phyloP scores from a whole-genome alignment of 2,113 vertebrate genomes.

The Spilogale gracilis region DNA sequence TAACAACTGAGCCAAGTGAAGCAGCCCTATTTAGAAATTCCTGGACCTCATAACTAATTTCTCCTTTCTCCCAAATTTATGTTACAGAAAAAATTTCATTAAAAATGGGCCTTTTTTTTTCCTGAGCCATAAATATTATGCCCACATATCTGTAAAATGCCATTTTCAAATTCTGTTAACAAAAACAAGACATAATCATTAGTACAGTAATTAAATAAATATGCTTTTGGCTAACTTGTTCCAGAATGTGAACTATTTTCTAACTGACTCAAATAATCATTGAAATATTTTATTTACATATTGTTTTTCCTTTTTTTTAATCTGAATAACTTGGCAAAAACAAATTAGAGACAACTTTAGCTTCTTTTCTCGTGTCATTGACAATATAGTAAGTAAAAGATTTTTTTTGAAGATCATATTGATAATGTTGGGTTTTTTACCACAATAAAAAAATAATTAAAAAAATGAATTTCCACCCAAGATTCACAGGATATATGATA shows the following conservation, averaged over 20 bases:
- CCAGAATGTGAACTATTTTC: background rate
- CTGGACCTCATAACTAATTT: background rate
- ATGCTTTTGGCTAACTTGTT: background rate
- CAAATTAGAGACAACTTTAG: background rate
- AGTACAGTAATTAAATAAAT: constrained; percentile 6
- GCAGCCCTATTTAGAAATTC: background rate
- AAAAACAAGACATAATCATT: constrained; percentile 24
- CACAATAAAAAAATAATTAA: background rate
- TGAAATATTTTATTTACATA: background rate
- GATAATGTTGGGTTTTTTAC: background rate
- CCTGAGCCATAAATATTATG: background rate
- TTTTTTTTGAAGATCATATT: background rate
- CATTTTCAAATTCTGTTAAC: background rate
- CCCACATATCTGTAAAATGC: background rate
- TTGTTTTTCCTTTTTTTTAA: background rate
- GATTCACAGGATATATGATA: background rate
- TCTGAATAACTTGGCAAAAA: background rate
- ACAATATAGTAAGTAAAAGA: background rate
- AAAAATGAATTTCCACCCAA: background rate
- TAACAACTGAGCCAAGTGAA: background rate
- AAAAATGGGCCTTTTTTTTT: background rate
- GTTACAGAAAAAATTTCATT: background rate
- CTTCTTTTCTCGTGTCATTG: background rate
- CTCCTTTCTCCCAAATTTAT: background rate
- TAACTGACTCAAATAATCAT: background rate